These are phyloP conservation scores for Hypsibius dujardini DNA, from an alignment of 1,140 invertebrate genomes.

Conservation along the genomic window DNA sequence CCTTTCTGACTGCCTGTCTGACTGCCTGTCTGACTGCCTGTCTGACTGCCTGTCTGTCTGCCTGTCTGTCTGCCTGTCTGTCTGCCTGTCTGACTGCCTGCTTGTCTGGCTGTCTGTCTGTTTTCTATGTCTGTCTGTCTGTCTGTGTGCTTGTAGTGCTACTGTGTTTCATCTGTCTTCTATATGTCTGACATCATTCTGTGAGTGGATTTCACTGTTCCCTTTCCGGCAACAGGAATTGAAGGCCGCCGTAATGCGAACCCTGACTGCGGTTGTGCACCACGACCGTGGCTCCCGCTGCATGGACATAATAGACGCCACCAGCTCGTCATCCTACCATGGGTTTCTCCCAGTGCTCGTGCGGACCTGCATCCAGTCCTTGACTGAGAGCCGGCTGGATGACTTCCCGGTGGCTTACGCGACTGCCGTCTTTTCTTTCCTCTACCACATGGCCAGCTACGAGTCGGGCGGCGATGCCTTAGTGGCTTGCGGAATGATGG, in stretches of 20 bases:
- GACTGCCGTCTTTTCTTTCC: conserved; percentile 70
- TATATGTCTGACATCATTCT: too few relatives aligned
- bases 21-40: too few relatives aligned
- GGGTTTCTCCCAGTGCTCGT: conserved; percentile 69
- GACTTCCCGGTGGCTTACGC: conserved; percentile 58
- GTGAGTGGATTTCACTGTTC: too few relatives aligned
- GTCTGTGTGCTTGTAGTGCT: too few relatives aligned
- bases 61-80: too few relatives aligned
- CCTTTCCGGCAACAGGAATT: conserved; percentile 42
- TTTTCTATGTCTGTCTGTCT: too few relatives aligned
- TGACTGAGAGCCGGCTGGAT: conserved; percentile 44
- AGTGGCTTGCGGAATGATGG: conserved; percentile 78
- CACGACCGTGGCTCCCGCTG: conserved; percentile 47
- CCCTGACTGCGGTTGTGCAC: conserved; percentile 72
- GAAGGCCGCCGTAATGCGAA: conserved; percentile 62
- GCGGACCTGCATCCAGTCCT: conserved; percentile 58
- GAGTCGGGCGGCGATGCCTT: conserved; percentile 66
- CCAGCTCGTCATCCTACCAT: conserved; percentile 71
- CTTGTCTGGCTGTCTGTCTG: too few relatives aligned
- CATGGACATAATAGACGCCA: conserved; percentile 58
- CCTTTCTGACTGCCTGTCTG: too few relatives aligned
- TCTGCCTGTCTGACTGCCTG: too few relatives aligned
- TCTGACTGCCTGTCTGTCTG: too few relatives aligned
- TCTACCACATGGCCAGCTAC: conserved; percentile 76
- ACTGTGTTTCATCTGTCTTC: too few relatives aligned